A percentile compares a stretch with the other conserved stretches of the same genome.
phyloP scores from a whole-genome alignment of 1,140 invertebrate genomes.

The Temnothorax curvispinosus region DNA sequence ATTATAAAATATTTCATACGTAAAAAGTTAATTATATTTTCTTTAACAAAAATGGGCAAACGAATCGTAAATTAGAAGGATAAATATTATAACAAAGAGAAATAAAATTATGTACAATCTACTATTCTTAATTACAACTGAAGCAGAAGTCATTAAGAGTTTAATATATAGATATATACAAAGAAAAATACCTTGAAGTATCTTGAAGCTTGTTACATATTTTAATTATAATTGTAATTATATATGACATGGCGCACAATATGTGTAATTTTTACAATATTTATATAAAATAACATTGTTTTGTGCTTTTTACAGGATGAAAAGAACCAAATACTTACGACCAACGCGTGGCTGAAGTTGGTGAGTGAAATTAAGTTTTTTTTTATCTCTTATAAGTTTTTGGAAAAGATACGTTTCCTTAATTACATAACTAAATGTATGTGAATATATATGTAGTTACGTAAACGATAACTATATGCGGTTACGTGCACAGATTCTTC shows the following conservation, averaged over 20 bases:
- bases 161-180: not conserved
- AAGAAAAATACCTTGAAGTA: not conserved
- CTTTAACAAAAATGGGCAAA: not conserved
- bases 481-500: conserved; percentile 3
- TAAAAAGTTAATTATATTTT: not conserved
- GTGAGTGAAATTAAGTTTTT: conserved; percentile 89
- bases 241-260: not conserved
- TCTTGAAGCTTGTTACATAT: not conserved
- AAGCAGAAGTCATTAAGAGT: not conserved
- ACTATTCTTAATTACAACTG: not conserved
- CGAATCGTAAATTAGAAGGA: not conserved
- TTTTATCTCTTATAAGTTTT: not conserved
- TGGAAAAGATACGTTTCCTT: not conserved
- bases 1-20: not conserved
- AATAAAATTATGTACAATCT: not conserved
- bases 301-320: conserved; percentile 88
- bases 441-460: not conserved
- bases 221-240: not conserved
- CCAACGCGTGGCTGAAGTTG: conserved; percentile 98
- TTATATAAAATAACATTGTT: not conserved
- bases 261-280: not conserved
- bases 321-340: conserved; percentile 97
- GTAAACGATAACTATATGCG: not conserved
- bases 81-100: not conserved
- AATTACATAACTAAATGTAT: not conserved